Evolutionary conservation across 2,888 invertebrate genomes (phyloP).

Genomic region (Agriopis marginaria): DNA sequence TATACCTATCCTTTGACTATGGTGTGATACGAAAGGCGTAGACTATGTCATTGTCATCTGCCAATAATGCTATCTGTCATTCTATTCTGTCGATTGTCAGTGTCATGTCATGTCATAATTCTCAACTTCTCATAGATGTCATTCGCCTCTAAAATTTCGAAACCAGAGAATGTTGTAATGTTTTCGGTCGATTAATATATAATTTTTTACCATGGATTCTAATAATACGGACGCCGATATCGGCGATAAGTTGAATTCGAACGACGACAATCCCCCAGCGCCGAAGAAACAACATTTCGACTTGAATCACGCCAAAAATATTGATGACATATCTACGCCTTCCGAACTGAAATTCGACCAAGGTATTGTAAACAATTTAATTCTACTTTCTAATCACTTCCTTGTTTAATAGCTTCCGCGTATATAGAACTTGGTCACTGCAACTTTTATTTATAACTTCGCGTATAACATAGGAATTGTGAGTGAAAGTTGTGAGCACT

Average conservation of each 20-base stretch:
- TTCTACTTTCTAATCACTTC: conserved; percentile 53
- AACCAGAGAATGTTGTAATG: conserved; percentile 73
- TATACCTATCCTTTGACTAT: too few species aligned
- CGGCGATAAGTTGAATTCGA: conserved; percentile 68
- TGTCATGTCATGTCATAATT: too few species aligned
- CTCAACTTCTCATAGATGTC: too few species aligned
- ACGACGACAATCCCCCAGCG: conserved; percentile 70
- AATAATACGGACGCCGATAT: conserved; percentile 66
- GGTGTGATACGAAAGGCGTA: too few species aligned
- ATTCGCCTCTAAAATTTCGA: not conserved
- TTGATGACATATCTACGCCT: conserved; percentile 86
- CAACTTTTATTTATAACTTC: conserved; percentile 18
- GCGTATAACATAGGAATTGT: conserved; percentile 24
- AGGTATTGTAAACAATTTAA: conserved; percentile 84
- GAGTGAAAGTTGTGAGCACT: conserved; percentile 56
- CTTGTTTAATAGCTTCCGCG: conserved; percentile 41
- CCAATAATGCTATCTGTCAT: too few species aligned
- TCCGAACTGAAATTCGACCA: conserved; percentile 90
- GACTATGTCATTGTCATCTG: too few species aligned
- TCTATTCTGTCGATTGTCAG: too few species aligned
- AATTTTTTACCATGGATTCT: conserved; percentile 74
- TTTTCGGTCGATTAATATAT: conserved; percentile 71
- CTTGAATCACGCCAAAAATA: conserved; percentile 77
- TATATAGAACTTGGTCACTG: conserved; percentile 24
- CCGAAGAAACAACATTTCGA: conserved; percentile 62